Base-by-base conservation (phyloP, 2,888 invertebrate species). In the Mylabris sibirica region DNA sequence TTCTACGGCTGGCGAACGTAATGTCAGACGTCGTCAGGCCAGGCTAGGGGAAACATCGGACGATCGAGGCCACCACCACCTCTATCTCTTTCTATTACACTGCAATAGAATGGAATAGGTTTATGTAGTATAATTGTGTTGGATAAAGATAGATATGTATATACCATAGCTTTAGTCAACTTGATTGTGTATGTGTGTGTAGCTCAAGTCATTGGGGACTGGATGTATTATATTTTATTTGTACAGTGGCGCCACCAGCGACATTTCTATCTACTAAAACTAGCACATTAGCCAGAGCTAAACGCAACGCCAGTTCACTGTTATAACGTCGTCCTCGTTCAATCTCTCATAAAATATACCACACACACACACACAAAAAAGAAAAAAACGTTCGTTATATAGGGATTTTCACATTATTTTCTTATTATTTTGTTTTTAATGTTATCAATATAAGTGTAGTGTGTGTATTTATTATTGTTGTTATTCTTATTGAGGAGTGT, bases 21-120 rank as follows among this genome's bases (percentile, higher is more conserved):
- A 83, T 82, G 82, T 82, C 83, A 83, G 83, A 83, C 83, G 80
- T 81, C 79, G 81, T 81, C 79, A 79, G 81, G 80, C 80, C 80
- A 77, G 77, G 80, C 80, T 80, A 81, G 81, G 80, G 82, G 79
- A 80, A 80, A 80, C 81, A 82, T 81, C 81, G 81, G 78, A 76
- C 78, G 77, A 81, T 80, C 81, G 82, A 80, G 81, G 81, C 78
- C 80, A 78, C 76, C 78, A 74, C 78, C 78, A 72, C 71, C 72
- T 62, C 41, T 14, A 14, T 41, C 41, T 44, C 44, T 44, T 5
- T 44, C 44, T 44, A 30, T 30, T 30, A 30, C 30, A 30, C 1
- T 49, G 49, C 9, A 20, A 49, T 22, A 17, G 49, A 49, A 20
- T 3, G 49, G 20, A 11, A 49, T 20, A 20, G 49, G 6, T 20